phyloP scores from a whole-genome alignment of 2,888 invertebrate genomes.

The Seira musarum region DNA sequence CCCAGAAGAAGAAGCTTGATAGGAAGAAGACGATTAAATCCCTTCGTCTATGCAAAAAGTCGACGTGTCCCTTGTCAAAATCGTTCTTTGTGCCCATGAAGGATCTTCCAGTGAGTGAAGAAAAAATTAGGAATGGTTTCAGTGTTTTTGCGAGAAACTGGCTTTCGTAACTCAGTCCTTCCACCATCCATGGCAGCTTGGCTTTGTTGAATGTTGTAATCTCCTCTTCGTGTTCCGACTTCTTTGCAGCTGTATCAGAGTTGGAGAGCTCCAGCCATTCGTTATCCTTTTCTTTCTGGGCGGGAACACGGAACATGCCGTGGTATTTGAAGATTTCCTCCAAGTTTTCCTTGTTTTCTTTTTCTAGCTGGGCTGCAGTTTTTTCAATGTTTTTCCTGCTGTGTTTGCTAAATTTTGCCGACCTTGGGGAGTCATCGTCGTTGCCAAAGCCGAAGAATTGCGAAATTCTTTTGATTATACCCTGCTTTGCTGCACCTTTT shows the following conservation, averaged over 20 bases:
- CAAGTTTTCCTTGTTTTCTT: slow-evolving; percentile 20
- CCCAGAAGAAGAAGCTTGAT: slow-evolving; percentile 39
- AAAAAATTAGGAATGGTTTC: not conserved
- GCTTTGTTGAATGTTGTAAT: slow-evolving; percentile 24
- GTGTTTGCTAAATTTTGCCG: no score
- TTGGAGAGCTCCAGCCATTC: slow-evolving; percentile 57
- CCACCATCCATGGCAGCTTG: slow-evolving; percentile 32
- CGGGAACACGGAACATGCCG: slow-evolving; percentile 18
- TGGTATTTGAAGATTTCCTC: slow-evolving; percentile 32
- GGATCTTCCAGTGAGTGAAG: slow-evolving; percentile 22
- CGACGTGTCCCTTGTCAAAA: slow-evolving; percentile 41
- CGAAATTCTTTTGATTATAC: not conserved
- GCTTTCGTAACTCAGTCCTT: slow-evolving; percentile 53
- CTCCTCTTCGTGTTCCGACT: slow-evolving; percentile 9
- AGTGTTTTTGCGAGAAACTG: slow-evolving; percentile 42
- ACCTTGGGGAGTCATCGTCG: not conserved
- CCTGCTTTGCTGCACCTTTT: not conserved
- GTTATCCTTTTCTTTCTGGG: slow-evolving; percentile 43
- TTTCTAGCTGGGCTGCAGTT: not conserved
- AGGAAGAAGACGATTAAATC: slow-evolving; percentile 38
- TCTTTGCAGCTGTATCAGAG: slow-evolving; percentile 41
- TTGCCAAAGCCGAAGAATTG: not conserved
- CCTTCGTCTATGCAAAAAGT: slow-evolving; percentile 35
- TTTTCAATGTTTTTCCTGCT: not conserved
- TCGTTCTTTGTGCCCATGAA: slow-evolving; percentile 34